Evolutionary conservation across 2,888 invertebrate genomes (phyloP).

Genomic region (Lycia hirtaria): DNA sequence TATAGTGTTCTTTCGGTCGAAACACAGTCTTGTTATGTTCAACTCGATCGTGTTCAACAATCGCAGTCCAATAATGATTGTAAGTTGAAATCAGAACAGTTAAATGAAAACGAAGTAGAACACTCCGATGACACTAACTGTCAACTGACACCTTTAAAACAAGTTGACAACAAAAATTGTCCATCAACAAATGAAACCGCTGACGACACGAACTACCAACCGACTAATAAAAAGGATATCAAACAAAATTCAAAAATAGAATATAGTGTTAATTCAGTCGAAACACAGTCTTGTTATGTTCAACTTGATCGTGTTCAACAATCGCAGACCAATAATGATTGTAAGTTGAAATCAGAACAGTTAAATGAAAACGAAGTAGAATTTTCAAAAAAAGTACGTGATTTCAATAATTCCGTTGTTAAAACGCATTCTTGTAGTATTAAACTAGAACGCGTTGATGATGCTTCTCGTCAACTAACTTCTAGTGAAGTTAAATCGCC

Average conservation of each 20-base stretch:
- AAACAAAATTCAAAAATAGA: background rate
- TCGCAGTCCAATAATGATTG: background rate
- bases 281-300: background rate
- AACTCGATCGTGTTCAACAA: background rate
- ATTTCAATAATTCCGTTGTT: background rate
- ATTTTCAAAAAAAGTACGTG: background rate
- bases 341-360: background rate
- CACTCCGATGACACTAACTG: background rate
- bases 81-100: background rate
- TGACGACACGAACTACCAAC: background rate
- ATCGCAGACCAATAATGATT: background rate
- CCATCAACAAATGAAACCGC: background rate
- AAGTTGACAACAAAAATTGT: background rate
- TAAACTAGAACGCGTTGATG: constrained; percentile 15
- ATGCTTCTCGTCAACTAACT: constrained; percentile 11
- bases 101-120: background rate
- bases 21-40: background rate
- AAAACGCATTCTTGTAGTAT: constrained; percentile 8
- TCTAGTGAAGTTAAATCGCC: no score
- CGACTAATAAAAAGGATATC: background rate
- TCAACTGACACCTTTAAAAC: background rate
- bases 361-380: background rate
- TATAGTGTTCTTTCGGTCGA: background rate
- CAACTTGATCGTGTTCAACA: background rate
- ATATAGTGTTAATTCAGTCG: background rate